Conservation (phyloP, 2,113 vertebrate genomes). For the Vulpes vulpes region DNA sequence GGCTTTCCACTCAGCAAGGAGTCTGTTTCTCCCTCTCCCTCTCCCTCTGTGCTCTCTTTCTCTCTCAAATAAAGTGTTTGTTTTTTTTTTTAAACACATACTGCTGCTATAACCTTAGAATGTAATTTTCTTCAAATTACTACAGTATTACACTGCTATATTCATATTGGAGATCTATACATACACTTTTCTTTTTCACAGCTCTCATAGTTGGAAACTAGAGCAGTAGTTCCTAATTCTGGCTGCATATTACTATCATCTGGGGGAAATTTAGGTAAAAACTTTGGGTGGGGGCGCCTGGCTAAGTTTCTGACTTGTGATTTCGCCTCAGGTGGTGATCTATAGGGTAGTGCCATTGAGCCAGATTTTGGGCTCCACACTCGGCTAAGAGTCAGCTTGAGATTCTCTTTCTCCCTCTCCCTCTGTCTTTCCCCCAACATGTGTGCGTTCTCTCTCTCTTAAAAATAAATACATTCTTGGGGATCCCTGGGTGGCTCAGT, state of each 20-base stretch:
- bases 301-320: too few species aligned
- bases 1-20: too few species aligned
- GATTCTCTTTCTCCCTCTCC: neutral
- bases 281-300: neutral
- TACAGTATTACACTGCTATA: neutral
- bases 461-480: neutral
- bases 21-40: too few species aligned
- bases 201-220: neutral
- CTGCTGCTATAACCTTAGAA: neutral
- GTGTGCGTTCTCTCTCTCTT: neutral
- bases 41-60: too few species aligned
- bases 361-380: too few species aligned
- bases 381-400: neutral
- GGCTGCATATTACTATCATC: neutral
- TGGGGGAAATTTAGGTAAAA: neutral
- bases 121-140: conserved; percentile 36
- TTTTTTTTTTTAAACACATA: neutral
- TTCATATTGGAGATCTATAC: neutral
- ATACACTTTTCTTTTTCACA: neutral
- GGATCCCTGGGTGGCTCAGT: too few species aligned
- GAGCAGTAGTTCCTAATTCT: neutral
- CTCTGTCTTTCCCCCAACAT: neutral
- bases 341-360: too few species aligned
- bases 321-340: neutral
- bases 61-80: too few species aligned